Evolutionary conservation across 2,113 vertebrate genomes (phyloP), one percentile per base, ranked within the genome.

Genomic region (Rhinichthys klamathensis): DNA sequence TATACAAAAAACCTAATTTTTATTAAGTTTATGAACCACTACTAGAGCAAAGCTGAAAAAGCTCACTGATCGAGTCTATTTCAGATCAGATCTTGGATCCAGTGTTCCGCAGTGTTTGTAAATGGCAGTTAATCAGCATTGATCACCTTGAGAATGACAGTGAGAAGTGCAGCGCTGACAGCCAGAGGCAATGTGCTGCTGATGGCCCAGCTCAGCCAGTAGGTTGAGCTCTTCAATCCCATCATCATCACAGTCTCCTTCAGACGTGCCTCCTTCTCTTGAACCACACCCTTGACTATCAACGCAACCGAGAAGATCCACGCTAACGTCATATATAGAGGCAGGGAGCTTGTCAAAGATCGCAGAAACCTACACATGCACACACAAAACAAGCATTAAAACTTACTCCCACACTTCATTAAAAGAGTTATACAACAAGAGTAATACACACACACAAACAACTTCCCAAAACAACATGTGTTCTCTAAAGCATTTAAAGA

Each of bases 281-380:
- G 95, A 0, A 99, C 98, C 3, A 99, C 96, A 18, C 95, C 93
- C 87, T 99, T 99, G 86, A 99, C 92, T 83, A 98, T 97, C 85
- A 98, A 95, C 73, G 98, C 97, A 91, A 98, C 97, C 0, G 97
- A 97, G 91, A 97, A 99, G 86, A 99, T 97, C 98, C 98, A 99
- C 32, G 97, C 97, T 92, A 99, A 90, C 0, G 96, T 99, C 96
- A 99, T 96, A 92, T 96, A 99, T 30, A 99, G 94, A 1, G 98
- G 97, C 90, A 99, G 94, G 3, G 96, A 98, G 12, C 94, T 91
- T 18, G 96, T 95, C 93, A 98, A 94, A 21, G 96, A 93, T 15
- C 95, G 95, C 67, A 99, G 89, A 90, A 98, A 99, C 93, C 98
- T 99, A 69, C n/a, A 85, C n/a, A 78, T 25, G 56, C 60, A 74